These are phyloP conservation scores for Hypothenemus hampei DNA, from an alignment of 1,140 invertebrate genomes.

Conservation along the genomic window DNA sequence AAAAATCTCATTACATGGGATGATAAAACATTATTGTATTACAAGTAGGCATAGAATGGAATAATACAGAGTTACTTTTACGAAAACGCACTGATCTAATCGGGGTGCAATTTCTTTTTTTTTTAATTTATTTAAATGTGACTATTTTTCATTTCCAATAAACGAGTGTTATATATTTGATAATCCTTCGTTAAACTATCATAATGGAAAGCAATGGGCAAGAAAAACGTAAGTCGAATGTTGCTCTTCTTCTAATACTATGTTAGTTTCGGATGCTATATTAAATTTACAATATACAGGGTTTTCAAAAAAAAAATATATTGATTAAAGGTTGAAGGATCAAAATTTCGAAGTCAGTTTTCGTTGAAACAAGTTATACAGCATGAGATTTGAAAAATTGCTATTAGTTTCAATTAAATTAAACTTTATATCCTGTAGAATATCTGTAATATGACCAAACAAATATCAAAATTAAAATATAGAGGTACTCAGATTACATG, in stretches of 20 bases:
- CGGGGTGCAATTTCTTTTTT: neutral
- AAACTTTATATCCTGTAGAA: neutral
- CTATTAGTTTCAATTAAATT: neutral
- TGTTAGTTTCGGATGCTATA: neutral
- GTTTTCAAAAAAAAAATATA: neutral
- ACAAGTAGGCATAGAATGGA: conserved; percentile 8
- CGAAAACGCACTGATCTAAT: neutral
- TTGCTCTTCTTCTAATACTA: neutral
- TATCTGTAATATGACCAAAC: neutral
- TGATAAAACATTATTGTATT: conserved; percentile 20
- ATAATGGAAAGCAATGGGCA: neutral
- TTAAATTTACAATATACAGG: neutral
- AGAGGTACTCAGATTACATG: neutral
- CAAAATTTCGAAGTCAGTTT: neutral
- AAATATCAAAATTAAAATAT: neutral
- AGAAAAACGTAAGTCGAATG: too few species aligned
- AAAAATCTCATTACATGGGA: conserved; percentile 24
- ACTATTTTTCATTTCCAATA: neutral
- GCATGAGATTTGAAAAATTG: neutral
- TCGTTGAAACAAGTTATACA: neutral
- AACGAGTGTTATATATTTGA: neutral
- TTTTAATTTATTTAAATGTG: neutral
- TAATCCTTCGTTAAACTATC: neutral
- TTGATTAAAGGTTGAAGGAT: neutral
- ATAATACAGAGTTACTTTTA: neutral